Conservation (phyloP, 2,888 invertebrate genomes). For the Caenorhabditis becei region DNA sequence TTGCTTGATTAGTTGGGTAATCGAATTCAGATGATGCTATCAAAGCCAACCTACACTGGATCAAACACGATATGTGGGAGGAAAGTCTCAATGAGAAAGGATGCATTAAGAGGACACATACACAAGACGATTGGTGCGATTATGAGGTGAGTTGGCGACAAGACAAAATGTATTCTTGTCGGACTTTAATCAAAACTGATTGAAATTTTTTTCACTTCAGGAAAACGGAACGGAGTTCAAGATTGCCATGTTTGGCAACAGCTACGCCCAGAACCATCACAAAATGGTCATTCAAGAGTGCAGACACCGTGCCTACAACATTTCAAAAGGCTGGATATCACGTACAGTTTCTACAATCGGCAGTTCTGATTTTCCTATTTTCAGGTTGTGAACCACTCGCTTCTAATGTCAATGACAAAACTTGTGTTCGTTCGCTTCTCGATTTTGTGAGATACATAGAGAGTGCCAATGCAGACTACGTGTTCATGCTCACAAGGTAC, state of each 20-base stretch:
- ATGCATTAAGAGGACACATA: slow-evolving; percentile 32
- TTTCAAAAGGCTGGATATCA: slow-evolving; percentile 28
- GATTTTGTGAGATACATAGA: slow-evolving; percentile 36
- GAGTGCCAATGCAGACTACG: slow-evolving; percentile 43
- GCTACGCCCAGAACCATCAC: slow-evolving; percentile 55
- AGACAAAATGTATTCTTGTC: too few relatives aligned
- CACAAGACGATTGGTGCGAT: slow-evolving; percentile 40
- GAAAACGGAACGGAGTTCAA: slow-evolving; percentile 40
- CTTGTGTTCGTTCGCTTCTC: too few relatives aligned
- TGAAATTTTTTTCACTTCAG: too few relatives aligned
- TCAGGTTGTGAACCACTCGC: slow-evolving; percentile 41
- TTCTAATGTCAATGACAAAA: too few relatives aligned
- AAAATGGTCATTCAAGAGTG: slow-evolving; percentile 57
- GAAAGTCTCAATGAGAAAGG: slow-evolving; percentile 35
- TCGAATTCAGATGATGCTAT: slow-evolving; percentile 39
- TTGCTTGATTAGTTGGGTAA: too few relatives aligned
- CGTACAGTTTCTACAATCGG: too few relatives aligned
- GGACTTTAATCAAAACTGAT: too few relatives aligned
- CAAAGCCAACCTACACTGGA: slow-evolving; percentile 31
- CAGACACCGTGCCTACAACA: slow-evolving; percentile 29
- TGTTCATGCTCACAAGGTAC: slow-evolving; percentile 37
- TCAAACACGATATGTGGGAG: slow-evolving; percentile 33
- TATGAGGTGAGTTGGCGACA: slow-evolving; percentile 38
- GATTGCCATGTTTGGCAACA: slow-evolving; percentile 61
- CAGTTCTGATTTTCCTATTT: too few relatives aligned